Percentiles rank a stretch among this genome's conserved stretches.
These are phyloP conservation scores for Tribolium madens DNA, from an alignment of 1,140 invertebrate species.

Conservation along the genomic window DNA sequence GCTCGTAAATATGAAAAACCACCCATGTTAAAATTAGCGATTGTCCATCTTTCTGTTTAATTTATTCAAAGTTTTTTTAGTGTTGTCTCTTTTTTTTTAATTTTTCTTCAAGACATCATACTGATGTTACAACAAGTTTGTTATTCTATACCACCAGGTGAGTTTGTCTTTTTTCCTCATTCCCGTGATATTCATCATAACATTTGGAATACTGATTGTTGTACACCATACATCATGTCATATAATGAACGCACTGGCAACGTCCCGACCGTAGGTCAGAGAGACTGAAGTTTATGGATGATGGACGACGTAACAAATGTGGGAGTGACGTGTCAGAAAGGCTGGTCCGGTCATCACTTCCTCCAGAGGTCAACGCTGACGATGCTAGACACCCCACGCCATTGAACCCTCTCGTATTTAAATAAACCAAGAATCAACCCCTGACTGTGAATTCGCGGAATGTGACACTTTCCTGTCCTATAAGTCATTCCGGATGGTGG, in stretches of 20 bases:
- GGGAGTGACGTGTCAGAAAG: slow-evolving; percentile 52
- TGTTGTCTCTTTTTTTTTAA: neutral
- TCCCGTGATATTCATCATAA: slow-evolving; percentile 47
- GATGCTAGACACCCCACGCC: slow-evolving; percentile 16
- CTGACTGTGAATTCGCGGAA: slow-evolving; percentile 17
- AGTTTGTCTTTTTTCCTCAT: slow-evolving; percentile 35
- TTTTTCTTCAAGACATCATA: neutral
- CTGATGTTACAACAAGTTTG: slow-evolving; percentile 12
- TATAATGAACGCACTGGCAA: slow-evolving; percentile 41
- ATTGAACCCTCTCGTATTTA: slow-evolving; percentile 2
- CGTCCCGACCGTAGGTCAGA: slow-evolving; percentile 46
- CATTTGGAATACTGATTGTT: slow-evolving; percentile 50
- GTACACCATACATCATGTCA: slow-evolving; percentile 50
- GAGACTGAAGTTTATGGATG: slow-evolving; percentile 52
- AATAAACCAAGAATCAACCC: slow-evolving; percentile 7
- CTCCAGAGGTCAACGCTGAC: slow-evolving; percentile 44
- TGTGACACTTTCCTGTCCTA: slow-evolving; percentile 43
- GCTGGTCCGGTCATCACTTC: slow-evolving; percentile 51
- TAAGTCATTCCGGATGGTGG: slow-evolving; percentile 40
- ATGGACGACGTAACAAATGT: slow-evolving; percentile 53
- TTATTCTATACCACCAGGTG: slow-evolving; percentile 35
- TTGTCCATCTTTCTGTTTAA: slow-evolving; percentile 4
- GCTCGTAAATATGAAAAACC: neutral
- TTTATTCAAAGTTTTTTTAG: slow-evolving; percentile 11
- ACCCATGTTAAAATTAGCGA: neutral